Percentiles rank a stretch among this genome's conserved stretches.
Conservation (phyloP, 1,140 invertebrate species). For the Rhopalosiphum padi region DNA sequence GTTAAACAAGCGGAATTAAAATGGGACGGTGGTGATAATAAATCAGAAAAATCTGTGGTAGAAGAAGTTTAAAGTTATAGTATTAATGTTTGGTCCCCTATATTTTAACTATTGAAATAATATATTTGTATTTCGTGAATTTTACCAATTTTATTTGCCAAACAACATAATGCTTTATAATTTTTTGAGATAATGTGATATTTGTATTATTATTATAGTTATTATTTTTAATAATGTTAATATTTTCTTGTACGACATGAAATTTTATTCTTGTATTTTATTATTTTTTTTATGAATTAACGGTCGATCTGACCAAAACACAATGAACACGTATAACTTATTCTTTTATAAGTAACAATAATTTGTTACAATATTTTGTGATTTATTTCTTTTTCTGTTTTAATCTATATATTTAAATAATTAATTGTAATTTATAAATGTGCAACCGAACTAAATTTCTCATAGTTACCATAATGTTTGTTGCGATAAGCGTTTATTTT, state of each 20-base stretch:
- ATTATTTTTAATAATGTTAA: conserved; percentile 14
- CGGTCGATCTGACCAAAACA: not conserved
- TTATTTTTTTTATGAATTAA: not conserved
- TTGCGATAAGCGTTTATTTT: conserved; percentile 29
- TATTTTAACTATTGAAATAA: conserved; percentile 2
- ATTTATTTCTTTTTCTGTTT: conserved; percentile 22
- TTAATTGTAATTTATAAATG: not conserved
- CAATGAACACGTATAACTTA: conserved; percentile 4
- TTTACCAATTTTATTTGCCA: conserved; percentile 39
- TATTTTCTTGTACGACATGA: not conserved
- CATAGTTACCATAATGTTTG: conserved; percentile 49
- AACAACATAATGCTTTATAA: conserved; percentile 30
- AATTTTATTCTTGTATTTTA: conserved; percentile 17
- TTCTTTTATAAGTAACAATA: conserved; percentile 47
- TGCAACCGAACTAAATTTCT: conserved; percentile 23
- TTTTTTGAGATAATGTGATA: conserved; percentile 51
- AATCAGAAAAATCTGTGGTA: conserved; percentile 17
- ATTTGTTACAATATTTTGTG: conserved; percentile 53
- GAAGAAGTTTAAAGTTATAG: conserved; percentile 39
- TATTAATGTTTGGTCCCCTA: not conserved
- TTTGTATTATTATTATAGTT: conserved; percentile 52
- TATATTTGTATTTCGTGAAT: conserved; percentile 36
- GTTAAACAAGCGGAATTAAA: conserved; percentile 44
- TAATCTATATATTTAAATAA: not conserved
- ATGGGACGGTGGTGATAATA: conserved; percentile 43